phyloP scores from a whole-genome alignment of 1,140 invertebrate species.

The Chlorops oryzae region DNA sequence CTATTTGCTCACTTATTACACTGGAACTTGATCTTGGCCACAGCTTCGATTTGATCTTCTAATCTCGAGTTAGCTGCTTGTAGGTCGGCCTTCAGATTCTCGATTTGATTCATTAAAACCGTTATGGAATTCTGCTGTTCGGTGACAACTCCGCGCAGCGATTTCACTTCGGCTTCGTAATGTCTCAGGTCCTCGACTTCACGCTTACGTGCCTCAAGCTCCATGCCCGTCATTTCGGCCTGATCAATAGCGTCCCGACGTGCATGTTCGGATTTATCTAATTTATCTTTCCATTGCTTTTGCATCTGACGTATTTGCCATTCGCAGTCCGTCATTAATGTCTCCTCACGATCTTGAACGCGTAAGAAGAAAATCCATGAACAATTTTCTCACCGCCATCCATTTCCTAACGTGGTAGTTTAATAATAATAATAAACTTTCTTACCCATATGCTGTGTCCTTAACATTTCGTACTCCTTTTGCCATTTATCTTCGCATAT shows the following conservation, averaged over 20 bases:
- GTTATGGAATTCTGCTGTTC: constrained; percentile 56
- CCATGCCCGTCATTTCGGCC: constrained; percentile 47
- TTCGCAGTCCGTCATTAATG: constrained; percentile 62
- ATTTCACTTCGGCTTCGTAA: constrained; percentile 55
- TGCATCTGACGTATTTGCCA: constrained; percentile 63
- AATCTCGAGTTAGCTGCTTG: constrained; percentile 53
- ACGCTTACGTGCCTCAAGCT: constrained; percentile 48
- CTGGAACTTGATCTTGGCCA: constrained; percentile 47
- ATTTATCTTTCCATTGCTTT: constrained; percentile 55
- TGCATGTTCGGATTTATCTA: constrained; percentile 52
- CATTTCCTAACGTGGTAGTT: no score
- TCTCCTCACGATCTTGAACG: constrained; percentile 54
- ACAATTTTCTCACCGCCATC: no score
- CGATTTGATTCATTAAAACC: constrained; percentile 53
- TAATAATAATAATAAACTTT: no score
- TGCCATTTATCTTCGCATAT: constrained; percentile 57
- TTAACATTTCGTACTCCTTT: constrained; percentile 57
- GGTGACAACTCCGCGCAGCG: constrained; percentile 53
- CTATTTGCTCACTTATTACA: constrained; percentile 39
- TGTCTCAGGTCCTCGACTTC: constrained; percentile 52
- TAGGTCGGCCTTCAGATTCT: constrained; percentile 48
- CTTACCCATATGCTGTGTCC: constrained; percentile 47
- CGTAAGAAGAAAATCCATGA: neutral
- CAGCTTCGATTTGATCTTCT: constrained; percentile 53
- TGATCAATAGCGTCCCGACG: constrained; percentile 52